A percentile compares a stretch with the other conserved stretches of the same genome.
Evolutionary conservation across 2,888 invertebrate species (phyloP).

Genomic region (Limnephilus marmoratus): DNA sequence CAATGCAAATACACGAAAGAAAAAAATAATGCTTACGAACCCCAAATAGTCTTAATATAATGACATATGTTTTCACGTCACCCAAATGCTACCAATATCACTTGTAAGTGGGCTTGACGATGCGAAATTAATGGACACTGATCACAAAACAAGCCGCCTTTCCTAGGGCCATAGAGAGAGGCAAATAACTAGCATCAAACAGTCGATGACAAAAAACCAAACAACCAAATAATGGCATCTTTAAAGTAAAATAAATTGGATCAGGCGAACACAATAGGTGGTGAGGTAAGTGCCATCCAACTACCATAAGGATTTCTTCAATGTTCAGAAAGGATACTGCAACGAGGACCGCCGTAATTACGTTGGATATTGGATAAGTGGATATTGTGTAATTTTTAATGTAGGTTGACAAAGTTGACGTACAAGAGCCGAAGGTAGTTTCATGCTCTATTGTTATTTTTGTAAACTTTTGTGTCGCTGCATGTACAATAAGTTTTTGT

Average conservation of each 20-base stretch:
- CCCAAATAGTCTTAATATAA: neutral
- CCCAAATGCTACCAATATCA: constrained; percentile 24
- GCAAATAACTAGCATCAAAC: neutral
- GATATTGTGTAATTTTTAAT: constrained; percentile 31
- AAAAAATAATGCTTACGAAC: neutral
- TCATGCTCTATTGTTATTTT: neutral
- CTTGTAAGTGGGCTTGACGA: constrained; percentile 41
- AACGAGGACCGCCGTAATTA: constrained; percentile 8
- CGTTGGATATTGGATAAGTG: neutral
- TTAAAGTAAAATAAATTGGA: constrained; percentile 43
- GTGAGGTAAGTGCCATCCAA: constrained; percentile 36
- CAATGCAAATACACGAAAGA: neutral
- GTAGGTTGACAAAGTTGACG: constrained; percentile 30
- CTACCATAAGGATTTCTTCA: neutral
- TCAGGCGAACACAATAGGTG: constrained; percentile 48
- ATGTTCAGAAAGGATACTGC: neutral
- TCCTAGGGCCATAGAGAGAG: neutral
- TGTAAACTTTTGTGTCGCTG: neutral
- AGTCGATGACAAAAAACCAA: neutral
- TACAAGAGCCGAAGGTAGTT: neutral
- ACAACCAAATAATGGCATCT: constrained; percentile 33
- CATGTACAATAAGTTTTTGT: neutral
- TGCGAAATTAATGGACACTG: constrained; percentile 54
- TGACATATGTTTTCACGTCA: constrained; percentile 23
- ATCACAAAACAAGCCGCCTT: constrained; percentile 54